Evolutionary conservation across 2,113 vertebrate species (phyloP), one percentile per base, ranked within the genome.

Genomic region (Dermatemys mawii): DNA sequence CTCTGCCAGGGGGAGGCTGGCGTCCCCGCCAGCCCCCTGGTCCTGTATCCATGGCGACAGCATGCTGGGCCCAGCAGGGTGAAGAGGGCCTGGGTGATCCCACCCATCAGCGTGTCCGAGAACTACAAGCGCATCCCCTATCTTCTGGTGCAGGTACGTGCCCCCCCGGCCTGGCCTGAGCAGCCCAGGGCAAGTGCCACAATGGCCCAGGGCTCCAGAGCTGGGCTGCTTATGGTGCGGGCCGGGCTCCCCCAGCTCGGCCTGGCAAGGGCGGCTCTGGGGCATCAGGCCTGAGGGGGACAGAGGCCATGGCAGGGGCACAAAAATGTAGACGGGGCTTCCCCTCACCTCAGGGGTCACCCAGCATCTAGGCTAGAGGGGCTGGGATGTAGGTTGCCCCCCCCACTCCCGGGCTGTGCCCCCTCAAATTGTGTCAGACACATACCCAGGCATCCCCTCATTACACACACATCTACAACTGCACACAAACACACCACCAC

Each of bases 41-140:
- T 87, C 38, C 88, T 99, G 83, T 85, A 96, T 85, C 98, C 96
- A 51, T 99, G 99, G 99, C 93, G 46, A 92, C 97, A 83, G 83
- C 81, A 16, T 0, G 76, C 91, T 1, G 94, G 96, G 0, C 19
- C 67, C 0, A 81, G 98, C 83, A 95, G 99, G 60, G 98, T 99
- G 87, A 99, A 99, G 95, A 98, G 99, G 92, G 99, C 99, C 93
- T 99, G 99, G 99, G 99, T 99, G 94, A 99, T 99, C 88, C 99
- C 99, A 27, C 99, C 99, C 48, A 99, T 99, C 97, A 98, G 99
- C 0, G 98, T 99, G 79, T 98, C 98, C 0, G 99, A 99, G 98
- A 99, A 99, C 95, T 98, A 99, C 98, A 99, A 99, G 86, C 98
- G 98, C 88, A 97, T 99, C 88, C 99, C 99, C 2, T 98, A 99